Base-by-base conservation (phyloP, 2,888 invertebrate genomes). In the Cataglyphis albicans region DNA sequence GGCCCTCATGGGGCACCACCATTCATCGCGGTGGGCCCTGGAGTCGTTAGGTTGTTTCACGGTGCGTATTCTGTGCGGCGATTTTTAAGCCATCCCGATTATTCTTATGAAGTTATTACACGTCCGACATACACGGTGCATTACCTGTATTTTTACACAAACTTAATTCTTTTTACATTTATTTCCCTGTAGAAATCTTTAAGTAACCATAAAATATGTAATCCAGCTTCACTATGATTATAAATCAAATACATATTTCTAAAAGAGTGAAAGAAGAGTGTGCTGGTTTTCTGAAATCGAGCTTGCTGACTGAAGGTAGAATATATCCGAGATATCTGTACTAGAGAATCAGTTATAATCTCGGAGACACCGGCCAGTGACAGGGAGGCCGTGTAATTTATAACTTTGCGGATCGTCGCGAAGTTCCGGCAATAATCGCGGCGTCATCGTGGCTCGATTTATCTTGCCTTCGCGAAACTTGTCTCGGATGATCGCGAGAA, bases 361-460 rank as follows among this genome's bases (percentile, higher is more conserved):
- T 83, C 83, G 88, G 84, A 78, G 21, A 21, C 83, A 88, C 61
- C 52, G 68, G 0, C 32, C 76, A 59, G 83, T 12, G 41, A 44
- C 5, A 15, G 74, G 82, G 55, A 76, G 44, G 32, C 52, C 81
- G 75, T 78, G 78, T 83, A 83, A 87, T 87, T 87, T 86, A 86
- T 84, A 52, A 52, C 48, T 18, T 5, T 44, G 70, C 74, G 68
- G 74, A 87, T 87, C 80, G 68, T 7, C 72, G 76, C 59, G 70
- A 59, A 82, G 84, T 86, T 82, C 75, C 38, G 68, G 87, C 72
- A 83, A 87, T 81, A 73, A 21, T 32, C 15, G 6, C 5, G 52
- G 41, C 35, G 70, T 88, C 86, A 63, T 80, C 82, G 76, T n/a
- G n/a, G 41, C 18, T 29, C 52, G 10, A 55, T 65, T 82, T 82